Percentiles rank a stretch among this genome's conserved stretches.
phyloP scores from a whole-genome alignment of 2,113 vertebrate genomes.

The Otocyon megalotis region DNA sequence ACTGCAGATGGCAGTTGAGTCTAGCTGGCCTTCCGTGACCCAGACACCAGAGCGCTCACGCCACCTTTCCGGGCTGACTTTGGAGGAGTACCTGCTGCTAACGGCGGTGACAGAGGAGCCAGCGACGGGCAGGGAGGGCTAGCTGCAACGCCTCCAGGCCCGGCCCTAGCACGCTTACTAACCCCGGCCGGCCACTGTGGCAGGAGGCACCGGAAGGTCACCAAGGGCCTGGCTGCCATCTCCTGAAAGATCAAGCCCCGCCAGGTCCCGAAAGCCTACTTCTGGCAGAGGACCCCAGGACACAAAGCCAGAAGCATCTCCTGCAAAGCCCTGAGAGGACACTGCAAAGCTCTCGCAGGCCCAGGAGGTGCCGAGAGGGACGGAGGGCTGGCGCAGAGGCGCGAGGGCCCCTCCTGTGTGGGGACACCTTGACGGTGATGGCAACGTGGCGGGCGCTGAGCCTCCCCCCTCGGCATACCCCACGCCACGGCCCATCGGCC shows the following conservation, averaged over 20 bases:
- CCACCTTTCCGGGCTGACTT: not conserved
- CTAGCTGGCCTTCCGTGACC: not conserved
- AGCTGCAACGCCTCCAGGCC: not conserved
- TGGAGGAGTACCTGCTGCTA: not conserved
- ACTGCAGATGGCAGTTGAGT: not conserved
- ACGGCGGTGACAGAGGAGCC: not conserved
- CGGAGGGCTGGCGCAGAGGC: not conserved
- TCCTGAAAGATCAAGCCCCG: not conserved
- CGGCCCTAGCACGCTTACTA: not conserved
- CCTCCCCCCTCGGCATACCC: not conserved
- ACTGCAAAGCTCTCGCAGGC: not conserved
- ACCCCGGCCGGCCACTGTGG: not conserved
- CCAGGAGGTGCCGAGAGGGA: not conserved
- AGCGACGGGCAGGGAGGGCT: not conserved
- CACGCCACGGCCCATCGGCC: too few species aligned
- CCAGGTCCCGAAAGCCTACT: not conserved
- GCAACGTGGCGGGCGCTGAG: not conserved
- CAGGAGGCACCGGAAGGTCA: not conserved
- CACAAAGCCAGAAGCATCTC: not conserved
- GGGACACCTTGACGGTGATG: not conserved
- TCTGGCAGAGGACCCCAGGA: not conserved
- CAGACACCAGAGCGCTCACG: not conserved
- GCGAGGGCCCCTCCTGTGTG: not conserved
- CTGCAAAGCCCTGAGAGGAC: not conserved
- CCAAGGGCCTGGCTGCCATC: not conserved